These are phyloP conservation scores for Ursus arctos DNA, from an alignment of 2,113 vertebrate species.

Conservation along the genomic window DNA sequence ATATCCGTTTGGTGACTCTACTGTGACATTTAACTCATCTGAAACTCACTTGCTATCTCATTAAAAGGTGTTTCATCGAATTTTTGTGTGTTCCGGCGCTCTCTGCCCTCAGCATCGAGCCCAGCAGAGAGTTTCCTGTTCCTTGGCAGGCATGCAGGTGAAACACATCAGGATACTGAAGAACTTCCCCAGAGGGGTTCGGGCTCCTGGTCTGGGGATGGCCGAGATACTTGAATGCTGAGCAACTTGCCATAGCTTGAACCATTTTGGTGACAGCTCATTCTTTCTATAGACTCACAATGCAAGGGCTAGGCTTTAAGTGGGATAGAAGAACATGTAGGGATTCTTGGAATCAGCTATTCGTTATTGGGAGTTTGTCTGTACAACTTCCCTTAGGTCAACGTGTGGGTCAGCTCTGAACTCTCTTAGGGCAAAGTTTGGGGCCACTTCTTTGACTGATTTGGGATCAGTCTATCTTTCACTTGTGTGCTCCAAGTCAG, in stretches of 20 bases:
- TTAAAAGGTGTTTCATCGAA: background rate
- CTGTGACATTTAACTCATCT: background rate
- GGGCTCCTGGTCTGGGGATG: background rate
- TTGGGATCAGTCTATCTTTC: background rate
- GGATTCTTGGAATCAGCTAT: background rate
- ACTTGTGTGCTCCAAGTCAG: background rate
- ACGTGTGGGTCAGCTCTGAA: background rate
- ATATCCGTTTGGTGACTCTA: background rate
- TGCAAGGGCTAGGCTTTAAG: background rate
- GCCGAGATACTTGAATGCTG: background rate
- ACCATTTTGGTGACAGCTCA: rapidly evolving
- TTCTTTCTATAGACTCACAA: background rate
- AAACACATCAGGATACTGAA: background rate
- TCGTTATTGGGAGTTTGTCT: rapidly evolving
- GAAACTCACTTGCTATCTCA: background rate
- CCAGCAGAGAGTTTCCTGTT: background rate
- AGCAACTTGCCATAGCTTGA: background rate
- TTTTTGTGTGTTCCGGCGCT: background rate
- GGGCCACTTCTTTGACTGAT: background rate
- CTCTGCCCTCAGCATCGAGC: rapidly evolving
- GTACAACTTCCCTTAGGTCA: background rate
- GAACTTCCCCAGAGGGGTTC: rapidly evolving
- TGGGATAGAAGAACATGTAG: background rate
- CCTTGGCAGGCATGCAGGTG: no score
- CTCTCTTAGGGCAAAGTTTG: background rate